Percentiles rank a stretch among this genome's conserved stretches.
Evolutionary conservation across 2,888 invertebrate species (phyloP).

Genomic region (Odontocolon sp.): DNA sequence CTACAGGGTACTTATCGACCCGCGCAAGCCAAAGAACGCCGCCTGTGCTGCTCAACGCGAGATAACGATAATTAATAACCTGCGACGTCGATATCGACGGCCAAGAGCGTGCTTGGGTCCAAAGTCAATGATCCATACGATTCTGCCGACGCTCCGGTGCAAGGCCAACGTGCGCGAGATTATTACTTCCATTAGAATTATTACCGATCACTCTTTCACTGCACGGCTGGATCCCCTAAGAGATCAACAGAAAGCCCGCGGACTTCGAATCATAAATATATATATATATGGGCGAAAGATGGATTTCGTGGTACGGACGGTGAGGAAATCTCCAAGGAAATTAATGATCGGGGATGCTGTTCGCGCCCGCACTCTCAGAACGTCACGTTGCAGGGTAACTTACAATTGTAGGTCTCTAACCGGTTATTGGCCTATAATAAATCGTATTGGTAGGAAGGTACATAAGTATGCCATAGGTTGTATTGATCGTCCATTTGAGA

Average conservation of each 20-base stretch:
- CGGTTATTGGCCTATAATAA: no score
- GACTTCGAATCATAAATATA: no score
- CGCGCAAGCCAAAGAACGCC: constrained; percentile 42
- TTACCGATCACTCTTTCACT: constrained; percentile 30
- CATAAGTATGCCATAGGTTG: no score
- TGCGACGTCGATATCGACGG: constrained; percentile 69
- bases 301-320: constrained; percentile 32
- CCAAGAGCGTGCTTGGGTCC: constrained; percentile 40
- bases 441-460: no score
- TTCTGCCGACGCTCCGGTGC: constrained; percentile 5
- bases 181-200: constrained; percentile 51
- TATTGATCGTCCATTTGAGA: no score
- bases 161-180: constrained; percentile 26
- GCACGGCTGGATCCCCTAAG: not conserved
- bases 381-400: no score
- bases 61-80: constrained; percentile 76
- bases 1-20: not conserved
- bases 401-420: no score
- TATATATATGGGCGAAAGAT: constrained; percentile 23
- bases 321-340: constrained; percentile 48
- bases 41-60: constrained; percentile 48
- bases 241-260: not conserved
- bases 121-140: constrained; percentile 60
- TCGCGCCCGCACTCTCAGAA: no score
- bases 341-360: constrained; percentile 57